phyloP scores from a whole-genome alignment of 1,140 invertebrate genomes.

The Microplitis mediator region DNA sequence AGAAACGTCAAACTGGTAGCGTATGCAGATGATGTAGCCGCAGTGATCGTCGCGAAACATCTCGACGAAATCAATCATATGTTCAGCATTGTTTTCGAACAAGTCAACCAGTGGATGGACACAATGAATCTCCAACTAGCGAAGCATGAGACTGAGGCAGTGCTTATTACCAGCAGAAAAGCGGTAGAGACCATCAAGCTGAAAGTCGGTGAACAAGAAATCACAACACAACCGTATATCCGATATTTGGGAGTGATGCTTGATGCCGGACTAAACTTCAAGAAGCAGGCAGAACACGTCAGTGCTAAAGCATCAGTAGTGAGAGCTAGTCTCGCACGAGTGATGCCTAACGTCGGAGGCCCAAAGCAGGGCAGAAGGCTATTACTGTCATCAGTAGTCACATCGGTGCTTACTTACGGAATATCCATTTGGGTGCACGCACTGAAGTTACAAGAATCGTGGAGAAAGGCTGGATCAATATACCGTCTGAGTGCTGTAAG shows the following conservation, averaged over 20 bases:
- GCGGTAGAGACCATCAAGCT: background rate
- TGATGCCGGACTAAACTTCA: slow-evolving; percentile 24
- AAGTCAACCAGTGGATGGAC: slow-evolving; percentile 10
- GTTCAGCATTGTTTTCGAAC: background rate
- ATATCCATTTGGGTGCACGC: slow-evolving; percentile 19
- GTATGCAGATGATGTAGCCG: slow-evolving; percentile 12
- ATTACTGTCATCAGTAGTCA: too few species aligned
- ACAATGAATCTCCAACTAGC: background rate
- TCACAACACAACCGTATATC: slow-evolving; percentile 24
- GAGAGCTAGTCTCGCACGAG: background rate
- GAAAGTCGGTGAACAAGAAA: slow-evolving; percentile 9
- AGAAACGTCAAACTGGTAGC: background rate
- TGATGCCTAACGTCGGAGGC: slow-evolving; percentile 20
- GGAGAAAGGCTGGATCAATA: slow-evolving; percentile 16
- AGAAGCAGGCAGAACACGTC: slow-evolving; percentile 11
- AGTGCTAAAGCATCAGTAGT: slow-evolving; percentile 20
- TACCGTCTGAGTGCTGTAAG: slow-evolving; percentile 4
- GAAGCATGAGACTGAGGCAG: slow-evolving; percentile 15
- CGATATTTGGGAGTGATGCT: slow-evolving; percentile 25
- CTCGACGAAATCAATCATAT: background rate
- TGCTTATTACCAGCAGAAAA: slow-evolving; percentile 22
- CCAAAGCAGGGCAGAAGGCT: too few species aligned
- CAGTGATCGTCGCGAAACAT: slow-evolving; percentile 8
- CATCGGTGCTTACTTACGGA: too few species aligned
- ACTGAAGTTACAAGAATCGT: slow-evolving; percentile 1